phyloP scores from a whole-genome alignment of 2,113 vertebrate species.

The Tragulus kanchil region DNA sequence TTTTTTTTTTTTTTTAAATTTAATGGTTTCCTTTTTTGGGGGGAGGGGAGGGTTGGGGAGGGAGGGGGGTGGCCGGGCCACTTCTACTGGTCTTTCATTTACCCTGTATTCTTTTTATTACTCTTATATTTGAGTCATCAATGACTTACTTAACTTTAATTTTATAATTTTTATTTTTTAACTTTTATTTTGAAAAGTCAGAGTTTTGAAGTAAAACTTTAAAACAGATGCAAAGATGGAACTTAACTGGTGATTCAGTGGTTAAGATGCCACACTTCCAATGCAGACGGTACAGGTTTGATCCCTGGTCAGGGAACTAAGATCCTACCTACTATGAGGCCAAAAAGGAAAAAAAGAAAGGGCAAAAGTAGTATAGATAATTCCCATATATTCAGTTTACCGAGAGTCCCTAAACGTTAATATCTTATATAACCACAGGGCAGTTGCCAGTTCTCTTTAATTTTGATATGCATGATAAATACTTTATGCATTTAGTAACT shows the following conservation, averaged over 20 bases:
- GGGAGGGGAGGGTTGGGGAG: too few relatives aligned
- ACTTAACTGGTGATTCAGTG: background rate
- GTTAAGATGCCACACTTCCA: background rate
- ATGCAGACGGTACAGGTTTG: background rate
- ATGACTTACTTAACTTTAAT: background rate
- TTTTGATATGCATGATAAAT: background rate
- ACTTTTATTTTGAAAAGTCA: constrained; percentile 15
- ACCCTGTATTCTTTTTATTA: constrained; percentile 19
- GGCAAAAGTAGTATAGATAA: background rate
- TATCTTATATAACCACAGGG: background rate
- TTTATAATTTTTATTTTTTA: background rate
- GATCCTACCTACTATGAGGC: background rate
- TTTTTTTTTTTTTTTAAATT: background rate
- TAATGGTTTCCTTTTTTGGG: too few relatives aligned
- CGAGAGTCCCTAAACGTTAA: background rate
- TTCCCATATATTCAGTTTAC: background rate
- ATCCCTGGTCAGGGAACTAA: background rate
- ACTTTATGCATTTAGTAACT: background rate
- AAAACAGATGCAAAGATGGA: background rate
- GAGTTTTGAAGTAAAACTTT: constrained; percentile 61
- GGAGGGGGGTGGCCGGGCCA: too few relatives aligned
- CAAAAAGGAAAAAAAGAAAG: background rate
- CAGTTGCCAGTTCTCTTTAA: background rate
- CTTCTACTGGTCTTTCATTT: too few relatives aligned
- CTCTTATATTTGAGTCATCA: background rate